Percentiles rank a stretch among this genome's conserved stretches.
These are phyloP conservation scores for Pseudorectes ferrugineus DNA, from an alignment of 2,113 vertebrate species.

Conservation along the genomic window DNA sequence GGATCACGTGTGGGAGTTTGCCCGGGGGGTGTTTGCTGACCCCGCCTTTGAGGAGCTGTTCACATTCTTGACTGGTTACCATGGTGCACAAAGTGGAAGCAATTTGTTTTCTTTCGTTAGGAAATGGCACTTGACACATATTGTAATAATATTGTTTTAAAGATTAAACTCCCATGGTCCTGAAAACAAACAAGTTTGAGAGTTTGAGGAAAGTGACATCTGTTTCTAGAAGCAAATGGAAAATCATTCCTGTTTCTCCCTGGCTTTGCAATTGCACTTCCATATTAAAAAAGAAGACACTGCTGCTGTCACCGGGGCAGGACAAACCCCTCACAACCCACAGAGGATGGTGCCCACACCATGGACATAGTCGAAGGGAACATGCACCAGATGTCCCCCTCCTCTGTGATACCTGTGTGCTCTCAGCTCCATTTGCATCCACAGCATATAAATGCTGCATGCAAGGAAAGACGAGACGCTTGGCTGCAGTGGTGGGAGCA, in stretches of 20 bases:
- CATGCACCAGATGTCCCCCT: neutral
- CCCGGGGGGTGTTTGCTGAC: accelerated
- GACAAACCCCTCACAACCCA: neutral
- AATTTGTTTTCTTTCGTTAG: neutral
- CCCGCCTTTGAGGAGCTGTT: neutral
- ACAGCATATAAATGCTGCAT: neutral
- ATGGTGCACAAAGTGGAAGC: neutral
- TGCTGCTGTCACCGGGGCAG: neutral
- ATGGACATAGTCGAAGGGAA: accelerated
- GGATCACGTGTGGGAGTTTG: neutral
- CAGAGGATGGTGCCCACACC: neutral
- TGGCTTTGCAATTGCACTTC: neutral
- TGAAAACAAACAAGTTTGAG: neutral
- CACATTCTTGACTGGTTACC: neutral
- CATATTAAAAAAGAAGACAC: neutral
- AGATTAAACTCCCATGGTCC: neutral
- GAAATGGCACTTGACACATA: neutral
- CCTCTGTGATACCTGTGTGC: neutral
- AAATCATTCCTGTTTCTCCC: neutral
- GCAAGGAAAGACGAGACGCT: neutral
- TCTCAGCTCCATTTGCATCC: neutral
- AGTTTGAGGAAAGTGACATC: neutral
- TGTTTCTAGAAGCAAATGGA: neutral
- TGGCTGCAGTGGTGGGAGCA: neutral
- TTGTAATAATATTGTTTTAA: neutral